Percentiles rank a stretch among this genome's conserved stretches.
phyloP scores from a whole-genome alignment of 92 coral and sea anemone species.

The Blastomussa wellsi region DNA sequence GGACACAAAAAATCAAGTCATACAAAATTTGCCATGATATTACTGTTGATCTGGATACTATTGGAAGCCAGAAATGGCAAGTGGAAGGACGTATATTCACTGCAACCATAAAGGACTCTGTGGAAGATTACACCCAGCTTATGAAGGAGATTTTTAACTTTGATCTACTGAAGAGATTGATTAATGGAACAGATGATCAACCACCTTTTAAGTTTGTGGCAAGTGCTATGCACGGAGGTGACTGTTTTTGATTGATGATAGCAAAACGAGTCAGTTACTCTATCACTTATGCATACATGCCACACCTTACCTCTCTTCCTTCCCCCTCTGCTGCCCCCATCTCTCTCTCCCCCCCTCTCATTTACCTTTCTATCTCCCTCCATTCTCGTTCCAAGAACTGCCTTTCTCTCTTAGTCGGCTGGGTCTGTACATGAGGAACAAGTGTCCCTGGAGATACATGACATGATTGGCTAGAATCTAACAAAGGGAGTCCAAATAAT shows the following conservation, averaged over 20 bases:
- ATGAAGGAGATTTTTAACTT: constrained; percentile 97
- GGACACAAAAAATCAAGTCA: constrained; percentile 67
- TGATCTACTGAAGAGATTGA: constrained; percentile 65
- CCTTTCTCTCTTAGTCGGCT: too few species aligned
- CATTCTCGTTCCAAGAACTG: too few species aligned
- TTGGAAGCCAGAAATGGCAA: constrained; percentile 83
- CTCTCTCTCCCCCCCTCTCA: too few species aligned
- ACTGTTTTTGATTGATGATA: neutral
- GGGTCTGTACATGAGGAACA: too few species aligned
- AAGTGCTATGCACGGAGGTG: constrained; percentile 95
- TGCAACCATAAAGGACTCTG: constrained; percentile 86
- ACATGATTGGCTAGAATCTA: too few species aligned
- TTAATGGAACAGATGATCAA: constrained; percentile 57
- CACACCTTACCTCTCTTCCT: too few species aligned
- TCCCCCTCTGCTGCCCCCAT: too few species aligned
- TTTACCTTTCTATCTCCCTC: too few species aligned
- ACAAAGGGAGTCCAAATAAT: too few species aligned
- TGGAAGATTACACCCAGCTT: constrained; percentile 78
- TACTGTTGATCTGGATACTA: constrained; percentile 66
- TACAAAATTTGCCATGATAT: constrained; percentile 81
- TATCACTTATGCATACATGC: too few species aligned
- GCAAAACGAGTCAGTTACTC: too few species aligned
- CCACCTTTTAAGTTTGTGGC: constrained; percentile 73
- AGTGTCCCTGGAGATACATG: too few species aligned
- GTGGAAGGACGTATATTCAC: constrained; percentile 78